A percentile compares a stretch with the other conserved stretches of the same genome.
Conservation (phyloP, 2,888 invertebrate species). For the Graphium colonna region DNA sequence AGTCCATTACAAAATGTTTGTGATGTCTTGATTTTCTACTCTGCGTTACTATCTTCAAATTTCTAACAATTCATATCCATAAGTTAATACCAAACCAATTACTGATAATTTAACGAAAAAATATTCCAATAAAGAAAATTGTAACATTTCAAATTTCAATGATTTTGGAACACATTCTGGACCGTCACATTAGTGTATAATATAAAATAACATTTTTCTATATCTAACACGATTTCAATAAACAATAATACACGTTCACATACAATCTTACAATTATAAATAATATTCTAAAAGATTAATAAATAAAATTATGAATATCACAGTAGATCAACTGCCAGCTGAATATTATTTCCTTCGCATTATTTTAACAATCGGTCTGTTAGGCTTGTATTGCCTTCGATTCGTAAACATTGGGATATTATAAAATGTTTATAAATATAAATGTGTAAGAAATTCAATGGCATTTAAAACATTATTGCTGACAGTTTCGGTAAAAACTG, state of each 20-base stretch:
- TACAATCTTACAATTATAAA: slow-evolving; percentile 62
- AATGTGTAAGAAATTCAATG: slow-evolving; percentile 19
- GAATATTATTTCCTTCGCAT: slow-evolving; percentile 35
- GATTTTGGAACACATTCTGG: slow-evolving; percentile 73
- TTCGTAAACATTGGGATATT: background rate
- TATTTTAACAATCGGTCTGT: slow-evolving; percentile 11
- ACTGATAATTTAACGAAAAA: slow-evolving; percentile 51
- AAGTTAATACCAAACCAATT: slow-evolving; percentile 5
- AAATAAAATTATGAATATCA: slow-evolving; percentile 78
- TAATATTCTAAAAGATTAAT: slow-evolving; percentile 71
- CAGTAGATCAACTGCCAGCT: slow-evolving; percentile 75
- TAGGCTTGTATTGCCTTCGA: background rate
- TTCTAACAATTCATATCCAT: slow-evolving; percentile 15
- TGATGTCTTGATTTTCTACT: background rate
- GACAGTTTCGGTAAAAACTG: slow-evolving; percentile 65
- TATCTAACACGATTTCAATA: slow-evolving; percentile 58
- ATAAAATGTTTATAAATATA: slow-evolving; percentile 1
- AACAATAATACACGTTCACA: slow-evolving; percentile 61
- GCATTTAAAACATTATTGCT: slow-evolving; percentile 34
- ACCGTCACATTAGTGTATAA: slow-evolving; percentile 52
- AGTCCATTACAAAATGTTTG: slow-evolving; percentile 9
- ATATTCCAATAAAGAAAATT: slow-evolving; percentile 38
- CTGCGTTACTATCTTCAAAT: background rate
- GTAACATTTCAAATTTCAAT: slow-evolving; percentile 56
- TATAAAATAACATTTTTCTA: slow-evolving; percentile 55